Conservation (phyloP, 2,888 invertebrate genomes). For the Apodemia zela region DNA sequence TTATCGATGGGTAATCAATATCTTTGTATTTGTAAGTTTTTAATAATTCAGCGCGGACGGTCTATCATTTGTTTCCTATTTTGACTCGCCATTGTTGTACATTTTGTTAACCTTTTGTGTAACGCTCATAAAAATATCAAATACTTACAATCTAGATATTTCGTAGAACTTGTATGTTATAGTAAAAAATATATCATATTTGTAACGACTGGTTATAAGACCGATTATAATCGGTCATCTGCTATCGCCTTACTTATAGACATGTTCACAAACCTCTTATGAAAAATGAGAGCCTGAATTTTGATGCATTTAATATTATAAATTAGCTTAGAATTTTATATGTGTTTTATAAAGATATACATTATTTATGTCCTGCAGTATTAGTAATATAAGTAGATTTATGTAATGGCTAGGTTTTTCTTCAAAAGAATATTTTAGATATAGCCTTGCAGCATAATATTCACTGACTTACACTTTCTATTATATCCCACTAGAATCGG, state of each 20-base stretch:
- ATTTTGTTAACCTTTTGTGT: neutral
- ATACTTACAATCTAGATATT: neutral
- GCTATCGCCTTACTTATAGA: slow-evolving; percentile 32
- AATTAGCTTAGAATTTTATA: slow-evolving; percentile 69
- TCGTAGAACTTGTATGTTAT: neutral
- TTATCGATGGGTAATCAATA: neutral
- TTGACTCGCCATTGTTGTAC: neutral
- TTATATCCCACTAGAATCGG: neutral
- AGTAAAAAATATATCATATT: neutral
- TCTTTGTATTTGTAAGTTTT: neutral
- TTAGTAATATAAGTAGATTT: slow-evolving; percentile 47
- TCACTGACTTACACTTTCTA: neutral
- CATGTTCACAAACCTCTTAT: slow-evolving; percentile 50
- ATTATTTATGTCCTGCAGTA: slow-evolving; percentile 61
- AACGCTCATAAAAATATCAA: neutral
- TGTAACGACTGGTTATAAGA: neutral
- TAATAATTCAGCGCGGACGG: neutral
- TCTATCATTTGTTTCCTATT: neutral
- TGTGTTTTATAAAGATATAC: slow-evolving; percentile 71
- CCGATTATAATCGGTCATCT: slow-evolving; percentile 4
- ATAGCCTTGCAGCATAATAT: slow-evolving; percentile 25
- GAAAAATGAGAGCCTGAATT: slow-evolving; percentile 70
- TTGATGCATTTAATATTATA: slow-evolving; percentile 70
- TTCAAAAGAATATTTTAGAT: slow-evolving; percentile 25
- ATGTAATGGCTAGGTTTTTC: slow-evolving; percentile 49